These are phyloP conservation scores for Drosophila acutilabella DNA, from an alignment of 2,888 invertebrate genomes.

Conservation along the genomic window DNA sequence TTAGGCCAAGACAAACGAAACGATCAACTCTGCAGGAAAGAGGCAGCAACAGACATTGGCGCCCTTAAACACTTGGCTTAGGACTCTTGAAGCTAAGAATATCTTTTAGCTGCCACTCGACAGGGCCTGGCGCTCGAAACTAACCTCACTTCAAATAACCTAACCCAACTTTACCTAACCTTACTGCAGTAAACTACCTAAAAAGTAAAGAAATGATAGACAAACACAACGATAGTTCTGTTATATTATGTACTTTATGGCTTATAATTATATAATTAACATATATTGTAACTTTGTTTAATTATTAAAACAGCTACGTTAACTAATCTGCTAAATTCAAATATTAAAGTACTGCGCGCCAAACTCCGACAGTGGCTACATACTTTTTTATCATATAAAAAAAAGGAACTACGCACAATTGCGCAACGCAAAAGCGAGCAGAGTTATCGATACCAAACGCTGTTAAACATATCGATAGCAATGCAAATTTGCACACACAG, in stretches of 20 bases:
- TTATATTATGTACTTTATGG: too few relatives aligned
- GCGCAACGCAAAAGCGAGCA: constrained; percentile 4
- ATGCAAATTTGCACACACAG: constrained; percentile 26
- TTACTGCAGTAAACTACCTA: not conserved
- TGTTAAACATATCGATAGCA: constrained; percentile 6
- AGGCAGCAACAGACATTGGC: constrained; percentile 47
- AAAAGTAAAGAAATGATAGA: not conserved
- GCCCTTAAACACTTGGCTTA: constrained; percentile 48
- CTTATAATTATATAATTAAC: too few relatives aligned
- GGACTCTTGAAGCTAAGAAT: constrained; percentile 34
- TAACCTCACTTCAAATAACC: constrained; percentile 14
- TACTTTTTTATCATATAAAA: not conserved
- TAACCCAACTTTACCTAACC: not conserved
- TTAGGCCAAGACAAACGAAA: constrained; percentile 19
- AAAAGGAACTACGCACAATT: not conserved
- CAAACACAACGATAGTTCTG: too few relatives aligned
- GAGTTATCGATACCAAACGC: constrained; percentile 26
- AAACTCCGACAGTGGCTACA: constrained; percentile 32
- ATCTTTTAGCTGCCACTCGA: constrained; percentile 26
- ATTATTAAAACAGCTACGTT: not conserved
- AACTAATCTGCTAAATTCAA: not conserved
- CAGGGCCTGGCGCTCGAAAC: constrained; percentile 7
- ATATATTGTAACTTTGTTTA: not conserved
- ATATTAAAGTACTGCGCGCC: constrained; percentile 15
- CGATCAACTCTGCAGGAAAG: constrained; percentile 50